These are phyloP conservation scores for Drosophila jambulina DNA, from an alignment of 1,140 invertebrate species.

Conservation along the genomic window DNA sequence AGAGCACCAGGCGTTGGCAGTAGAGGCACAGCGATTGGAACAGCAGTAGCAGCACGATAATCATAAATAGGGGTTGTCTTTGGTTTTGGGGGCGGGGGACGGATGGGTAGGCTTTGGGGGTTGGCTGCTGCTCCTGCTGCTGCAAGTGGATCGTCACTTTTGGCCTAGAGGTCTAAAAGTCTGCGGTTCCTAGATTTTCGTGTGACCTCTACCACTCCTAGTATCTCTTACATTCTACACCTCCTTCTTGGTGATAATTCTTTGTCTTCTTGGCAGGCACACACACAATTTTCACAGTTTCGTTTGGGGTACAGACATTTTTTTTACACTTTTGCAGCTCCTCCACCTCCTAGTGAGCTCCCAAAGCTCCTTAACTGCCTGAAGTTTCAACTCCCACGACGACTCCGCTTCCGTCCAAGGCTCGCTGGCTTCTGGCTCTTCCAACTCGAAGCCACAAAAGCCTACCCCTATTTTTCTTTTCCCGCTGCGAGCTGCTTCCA, in stretches of 20 bases:
- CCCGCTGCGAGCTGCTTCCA: slow-evolving; percentile 41
- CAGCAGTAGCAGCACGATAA: slow-evolving; percentile 84
- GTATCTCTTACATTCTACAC: neutral
- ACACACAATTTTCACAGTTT: slow-evolving; percentile 23
- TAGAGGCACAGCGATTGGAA: slow-evolving; percentile 84
- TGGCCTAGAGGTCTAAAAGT: slow-evolving; percentile 1
- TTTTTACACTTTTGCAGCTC: slow-evolving; percentile 17
- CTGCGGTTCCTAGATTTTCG: neutral
- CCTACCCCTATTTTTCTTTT: slow-evolving; percentile 70
- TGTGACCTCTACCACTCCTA: neutral
- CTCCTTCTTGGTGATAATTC: neutral
- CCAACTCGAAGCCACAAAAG: slow-evolving; percentile 68
- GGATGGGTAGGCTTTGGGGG: slow-evolving; percentile 30
- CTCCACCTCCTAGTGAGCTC: slow-evolving; percentile 42
- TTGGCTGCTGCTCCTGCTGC: slow-evolving; percentile 24
- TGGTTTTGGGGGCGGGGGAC: neutral
- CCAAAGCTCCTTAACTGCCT: slow-evolving; percentile 37
- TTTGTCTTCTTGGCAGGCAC: neutral
- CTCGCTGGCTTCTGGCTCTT: slow-evolving; percentile 52
- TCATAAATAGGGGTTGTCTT: slow-evolving; percentile 71
- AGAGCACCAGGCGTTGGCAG: slow-evolving; percentile 81
- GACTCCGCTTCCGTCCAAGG: slow-evolving; percentile 57
- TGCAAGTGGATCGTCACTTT: slow-evolving; percentile 20
- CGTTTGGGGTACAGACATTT: slow-evolving; percentile 40
- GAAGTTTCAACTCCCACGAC: slow-evolving; percentile 38